Evolutionary conservation across 2,888 invertebrate species (phyloP).

Genomic region (Agriopis aurantiaria): DNA sequence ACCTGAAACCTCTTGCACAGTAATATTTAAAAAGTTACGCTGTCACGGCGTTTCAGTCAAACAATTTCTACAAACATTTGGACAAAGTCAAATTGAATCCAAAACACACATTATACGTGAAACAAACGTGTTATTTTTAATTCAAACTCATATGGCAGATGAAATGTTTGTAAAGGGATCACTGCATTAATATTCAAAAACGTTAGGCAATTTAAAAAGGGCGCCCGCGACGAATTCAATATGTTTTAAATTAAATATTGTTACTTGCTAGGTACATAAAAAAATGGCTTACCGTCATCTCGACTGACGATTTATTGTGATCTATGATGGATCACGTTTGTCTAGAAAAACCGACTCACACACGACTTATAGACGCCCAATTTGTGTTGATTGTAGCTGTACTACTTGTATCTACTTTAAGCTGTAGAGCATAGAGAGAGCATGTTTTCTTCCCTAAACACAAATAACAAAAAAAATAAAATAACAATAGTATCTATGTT

Average conservation of each 20-base stretch:
- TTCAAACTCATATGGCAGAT: conserved; percentile 56
- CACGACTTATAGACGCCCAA: no score
- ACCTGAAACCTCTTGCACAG: background rate
- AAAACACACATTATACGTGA: conserved; percentile 41
- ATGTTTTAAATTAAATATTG: conserved; percentile 8
- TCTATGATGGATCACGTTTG: no score
- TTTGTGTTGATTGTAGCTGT: no score
- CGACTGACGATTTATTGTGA: no score
- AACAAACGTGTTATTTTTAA: conserved; percentile 55
- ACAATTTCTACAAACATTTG: conserved; percentile 13
- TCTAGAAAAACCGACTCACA: no score
- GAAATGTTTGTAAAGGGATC: conserved; percentile 58
- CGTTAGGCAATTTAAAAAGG: conserved; percentile 27
- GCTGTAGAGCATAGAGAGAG: no score
- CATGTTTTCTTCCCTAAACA: no score
- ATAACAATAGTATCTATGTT: no score
- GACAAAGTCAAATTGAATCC: conserved; percentile 48
- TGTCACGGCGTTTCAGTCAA: background rate
- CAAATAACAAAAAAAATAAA: no score
- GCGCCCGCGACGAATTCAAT: background rate
- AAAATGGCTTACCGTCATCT: no score
- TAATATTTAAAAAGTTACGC: background rate
- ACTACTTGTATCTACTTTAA: no score
- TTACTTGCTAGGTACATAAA: background rate
- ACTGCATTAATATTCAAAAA: conserved; percentile 40